Conservation (phyloP, 2,797 vertebrate genomes). For the Bryconaethiops microstoma region DNA sequence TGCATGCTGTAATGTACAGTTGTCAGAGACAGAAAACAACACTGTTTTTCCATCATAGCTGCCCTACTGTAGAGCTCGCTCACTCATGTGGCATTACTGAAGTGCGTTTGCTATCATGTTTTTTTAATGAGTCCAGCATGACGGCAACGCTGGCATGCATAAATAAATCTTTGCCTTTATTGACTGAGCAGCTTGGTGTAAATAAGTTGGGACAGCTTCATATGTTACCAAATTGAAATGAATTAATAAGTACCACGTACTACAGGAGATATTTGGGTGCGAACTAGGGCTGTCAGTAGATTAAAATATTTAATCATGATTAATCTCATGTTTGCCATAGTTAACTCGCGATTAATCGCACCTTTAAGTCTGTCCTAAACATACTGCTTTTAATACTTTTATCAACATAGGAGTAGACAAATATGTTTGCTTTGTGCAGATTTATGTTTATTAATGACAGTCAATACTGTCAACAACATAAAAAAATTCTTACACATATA, state of each 20-base stretch:
- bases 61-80: background rate
- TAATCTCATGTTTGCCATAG: no score
- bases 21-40: background rate
- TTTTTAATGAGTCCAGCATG: background rate
- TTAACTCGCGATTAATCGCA: no score
- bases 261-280: background rate
- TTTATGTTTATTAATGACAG: no score
- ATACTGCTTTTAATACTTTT: no score
- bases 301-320: no score
- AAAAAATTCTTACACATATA: no score
- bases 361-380: no score
- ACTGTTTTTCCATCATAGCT: background rate
- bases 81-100: background rate
- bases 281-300: no score
- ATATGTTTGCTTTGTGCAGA: no score
- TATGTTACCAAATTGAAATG: background rate
- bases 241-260: background rate
- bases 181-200: background rate
- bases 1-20: background rate
- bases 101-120: background rate
- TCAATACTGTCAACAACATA: no score
- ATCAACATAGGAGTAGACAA: no score
- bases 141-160: background rate
- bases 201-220: background rate
- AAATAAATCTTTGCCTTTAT: slow-evolving; percentile 5